Evolutionary conservation across 2,797 vertebrate genomes (phyloP).

Genomic region (Setipinna tenuifilis): DNA sequence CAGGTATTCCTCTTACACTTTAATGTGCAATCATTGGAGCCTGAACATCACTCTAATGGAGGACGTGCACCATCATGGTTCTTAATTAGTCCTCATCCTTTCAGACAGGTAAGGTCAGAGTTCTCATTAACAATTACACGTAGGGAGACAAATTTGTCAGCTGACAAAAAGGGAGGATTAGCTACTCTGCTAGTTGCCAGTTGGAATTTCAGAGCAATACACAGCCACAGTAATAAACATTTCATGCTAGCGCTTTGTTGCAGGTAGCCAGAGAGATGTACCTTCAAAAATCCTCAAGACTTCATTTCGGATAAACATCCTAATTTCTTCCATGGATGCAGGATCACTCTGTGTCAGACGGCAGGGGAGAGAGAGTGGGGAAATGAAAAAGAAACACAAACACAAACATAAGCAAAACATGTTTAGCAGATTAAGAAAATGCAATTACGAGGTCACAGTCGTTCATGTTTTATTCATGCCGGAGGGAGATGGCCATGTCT

Average conservation of each 20-base stretch:
- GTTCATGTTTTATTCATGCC: constrained; percentile 53
- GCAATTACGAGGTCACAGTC: constrained; percentile 49
- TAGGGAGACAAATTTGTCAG: constrained; percentile 15
- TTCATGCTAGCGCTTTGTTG: background rate
- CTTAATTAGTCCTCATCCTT: background rate
- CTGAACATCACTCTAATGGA: background rate
- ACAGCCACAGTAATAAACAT: constrained; percentile 18
- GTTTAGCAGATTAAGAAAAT: constrained; percentile 50
- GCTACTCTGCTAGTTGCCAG: background rate
- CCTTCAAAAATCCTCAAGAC: constrained; percentile 93
- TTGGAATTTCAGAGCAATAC: constrained; percentile 2
- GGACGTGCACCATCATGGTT: background rate
- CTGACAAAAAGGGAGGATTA: background rate
- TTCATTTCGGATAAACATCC: constrained; percentile 88
- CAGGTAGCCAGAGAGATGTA: constrained; percentile 62
- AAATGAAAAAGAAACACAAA: constrained; percentile 25
- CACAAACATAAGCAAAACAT: constrained; percentile 47
- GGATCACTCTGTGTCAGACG: constrained; percentile 75
- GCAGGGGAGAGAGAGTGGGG: background rate
- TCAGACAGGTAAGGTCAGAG: constrained; percentile 5
- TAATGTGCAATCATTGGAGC: background rate
- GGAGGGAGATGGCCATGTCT: constrained; percentile 35
- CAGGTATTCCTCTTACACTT: background rate
- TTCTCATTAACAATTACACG: background rate
- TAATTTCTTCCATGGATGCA: constrained; percentile 89